phyloP scores from a whole-genome alignment of 2,113 vertebrate species.

The Microcebus ravelobensis region DNA sequence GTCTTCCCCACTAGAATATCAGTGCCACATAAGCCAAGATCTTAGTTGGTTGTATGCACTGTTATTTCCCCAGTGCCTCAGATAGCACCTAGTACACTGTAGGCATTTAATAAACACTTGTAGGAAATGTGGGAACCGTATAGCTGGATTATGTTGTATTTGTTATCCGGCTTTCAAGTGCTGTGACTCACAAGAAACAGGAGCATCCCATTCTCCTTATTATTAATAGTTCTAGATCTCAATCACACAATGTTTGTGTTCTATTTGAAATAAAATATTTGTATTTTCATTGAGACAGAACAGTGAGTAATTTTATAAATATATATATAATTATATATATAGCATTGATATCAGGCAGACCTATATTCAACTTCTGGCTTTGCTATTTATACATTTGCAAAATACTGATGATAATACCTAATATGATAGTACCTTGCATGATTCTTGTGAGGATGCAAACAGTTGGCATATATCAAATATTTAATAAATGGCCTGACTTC shows the following conservation, averaged over 20 bases:
- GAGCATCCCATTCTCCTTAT: neutral
- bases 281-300: neutral
- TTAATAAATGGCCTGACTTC: neutral
- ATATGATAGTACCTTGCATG: neutral
- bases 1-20: neutral
- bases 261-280: neutral
- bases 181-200: neutral
- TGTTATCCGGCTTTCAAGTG: neutral
- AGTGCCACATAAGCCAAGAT: neutral
- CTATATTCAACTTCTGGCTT: neutral
- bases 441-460: neutral
- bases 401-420: neutral
- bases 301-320: neutral
- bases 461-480: neutral
- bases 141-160: neutral
- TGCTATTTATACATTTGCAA: neutral
- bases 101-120: neutral
- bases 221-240: neutral
- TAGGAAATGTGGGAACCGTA: neutral
- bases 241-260: neutral
- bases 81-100: neutral
- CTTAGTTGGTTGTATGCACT: neutral
- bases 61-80: neutral
- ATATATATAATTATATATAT: neutral
- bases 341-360: neutral